Percentiles rank a stretch among this genome's conserved stretches.
These are phyloP conservation scores for Helarctos malayanus DNA, from an alignment of 2,797 vertebrate genomes.

Conservation along the genomic window DNA sequence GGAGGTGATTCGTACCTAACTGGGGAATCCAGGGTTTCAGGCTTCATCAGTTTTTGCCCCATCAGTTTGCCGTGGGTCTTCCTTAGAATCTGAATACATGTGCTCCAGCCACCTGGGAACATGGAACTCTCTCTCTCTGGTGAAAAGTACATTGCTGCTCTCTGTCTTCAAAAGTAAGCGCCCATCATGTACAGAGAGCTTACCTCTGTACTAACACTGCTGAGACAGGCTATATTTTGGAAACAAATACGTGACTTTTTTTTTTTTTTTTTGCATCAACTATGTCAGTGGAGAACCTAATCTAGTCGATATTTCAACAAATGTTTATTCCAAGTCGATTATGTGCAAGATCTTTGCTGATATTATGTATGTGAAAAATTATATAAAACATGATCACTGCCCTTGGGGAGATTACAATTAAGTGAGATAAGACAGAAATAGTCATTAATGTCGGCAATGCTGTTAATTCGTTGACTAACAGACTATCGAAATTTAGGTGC, in stretches of 20 bases:
- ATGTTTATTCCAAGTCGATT: not conserved
- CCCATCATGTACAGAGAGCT: not conserved
- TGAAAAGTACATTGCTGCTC: not conserved
- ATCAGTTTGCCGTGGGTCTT: not conserved
- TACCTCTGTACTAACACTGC: not conserved
- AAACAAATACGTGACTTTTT: not conserved
- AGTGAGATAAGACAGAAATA: not conserved
- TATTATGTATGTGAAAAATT: not conserved
- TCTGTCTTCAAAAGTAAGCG: not conserved
- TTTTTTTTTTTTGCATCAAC: not conserved
- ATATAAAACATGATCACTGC: not conserved
- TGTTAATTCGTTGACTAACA: not conserved
- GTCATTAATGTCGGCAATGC: not conserved
- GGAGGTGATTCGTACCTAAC: not conserved
- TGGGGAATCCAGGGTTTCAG: not conserved
- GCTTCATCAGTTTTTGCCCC: not conserved
- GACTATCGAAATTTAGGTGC: not conserved
- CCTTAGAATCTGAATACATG: not conserved
- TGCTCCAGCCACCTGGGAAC: not conserved
- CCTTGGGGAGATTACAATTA: slow-evolving; percentile 4
- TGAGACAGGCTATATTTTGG: not conserved
- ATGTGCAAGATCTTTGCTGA: not conserved
- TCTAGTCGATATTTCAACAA: not conserved
- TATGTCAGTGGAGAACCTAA: not conserved
- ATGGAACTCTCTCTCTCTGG: not conserved